A percentile compares a stretch with the other conserved stretches of the same genome.
Conservation (phyloP, 2,888 invertebrate genomes). For the Brenthis hecate region DNA sequence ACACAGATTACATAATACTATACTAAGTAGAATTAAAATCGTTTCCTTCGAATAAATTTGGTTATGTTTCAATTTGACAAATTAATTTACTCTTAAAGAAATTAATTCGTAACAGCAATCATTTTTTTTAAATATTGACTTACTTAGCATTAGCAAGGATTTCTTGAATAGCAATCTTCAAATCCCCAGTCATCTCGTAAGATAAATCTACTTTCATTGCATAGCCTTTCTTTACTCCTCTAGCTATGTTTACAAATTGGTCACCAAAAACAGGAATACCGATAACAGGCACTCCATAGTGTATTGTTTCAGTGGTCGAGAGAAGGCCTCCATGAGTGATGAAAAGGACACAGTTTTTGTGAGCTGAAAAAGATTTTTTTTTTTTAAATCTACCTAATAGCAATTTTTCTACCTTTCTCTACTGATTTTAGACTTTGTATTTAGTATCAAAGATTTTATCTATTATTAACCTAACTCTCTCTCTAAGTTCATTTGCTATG, state of each 20-base stretch:
- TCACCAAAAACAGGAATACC: constrained; percentile 60
- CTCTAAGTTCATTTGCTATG: no score
- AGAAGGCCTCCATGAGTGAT: constrained; percentile 60
- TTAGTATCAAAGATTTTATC: no score
- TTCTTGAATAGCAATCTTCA: constrained; percentile 52
- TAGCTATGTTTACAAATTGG: constrained; percentile 55
- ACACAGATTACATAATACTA: no score
- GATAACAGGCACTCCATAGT: constrained; percentile 57
- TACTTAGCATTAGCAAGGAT: constrained; percentile 51
- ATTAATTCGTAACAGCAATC: not conserved
- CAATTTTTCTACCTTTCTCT: no score
- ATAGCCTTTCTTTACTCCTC: constrained; percentile 54
- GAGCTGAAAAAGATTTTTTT: constrained; percentile 47
- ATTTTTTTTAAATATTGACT: constrained; percentile 33
- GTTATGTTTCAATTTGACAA: no score
- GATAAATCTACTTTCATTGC: constrained; percentile 51
- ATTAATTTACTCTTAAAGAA: no score
- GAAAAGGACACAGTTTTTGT: constrained; percentile 57
- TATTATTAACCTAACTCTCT: no score
- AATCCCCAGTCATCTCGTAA: constrained; percentile 45
- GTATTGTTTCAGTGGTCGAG: constrained; percentile 55
- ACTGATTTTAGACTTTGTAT: no score
- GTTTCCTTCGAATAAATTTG: no score
- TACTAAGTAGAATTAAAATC: no score
- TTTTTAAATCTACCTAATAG: no score